Percentiles rank a stretch among this genome's conserved stretches.
phyloP scores from a whole-genome alignment of 2,888 invertebrate species.

The Capitulum mitella region DNA sequence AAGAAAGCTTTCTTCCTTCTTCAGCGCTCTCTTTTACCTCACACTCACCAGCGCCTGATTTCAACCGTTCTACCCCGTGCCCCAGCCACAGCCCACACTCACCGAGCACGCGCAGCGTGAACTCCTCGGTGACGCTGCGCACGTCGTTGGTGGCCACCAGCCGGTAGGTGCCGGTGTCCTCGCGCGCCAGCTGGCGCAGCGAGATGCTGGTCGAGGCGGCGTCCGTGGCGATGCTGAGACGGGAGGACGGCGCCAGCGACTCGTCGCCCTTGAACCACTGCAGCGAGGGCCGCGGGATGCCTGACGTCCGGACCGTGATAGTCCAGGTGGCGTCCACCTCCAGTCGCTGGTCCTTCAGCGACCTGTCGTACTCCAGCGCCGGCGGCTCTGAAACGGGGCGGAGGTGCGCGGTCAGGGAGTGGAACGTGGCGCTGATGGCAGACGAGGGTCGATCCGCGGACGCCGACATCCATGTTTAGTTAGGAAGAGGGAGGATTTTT shows the following conservation, averaged over 20 bases:
- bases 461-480: no score
- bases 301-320: constrained; percentile 52
- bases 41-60: background rate
- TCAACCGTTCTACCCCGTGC: no score
- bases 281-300: constrained; percentile 67
- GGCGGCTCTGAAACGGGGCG: constrained; percentile 57
- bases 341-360: constrained; percentile 57
- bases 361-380: constrained; percentile 57
- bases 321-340: constrained; percentile 47
- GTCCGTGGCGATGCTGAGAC: background rate
- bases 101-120: constrained; percentile 60
- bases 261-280: constrained; percentile 75
- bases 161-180: constrained; percentile 62
- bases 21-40: no score
- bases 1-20: no score
- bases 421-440: no score
- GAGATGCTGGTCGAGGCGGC: constrained; percentile 50
- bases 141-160: constrained; percentile 60
- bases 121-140: constrained; percentile 54
- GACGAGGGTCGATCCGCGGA: no score
- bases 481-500: no score
- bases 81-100: constrained; percentile 39
- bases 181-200: constrained; percentile 54
- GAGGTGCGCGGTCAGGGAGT: no score
- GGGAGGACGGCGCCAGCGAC: constrained; percentile 44